phyloP scores from a whole-genome alignment of 2,113 vertebrate genomes.

The Colistium nudipinnis region DNA sequence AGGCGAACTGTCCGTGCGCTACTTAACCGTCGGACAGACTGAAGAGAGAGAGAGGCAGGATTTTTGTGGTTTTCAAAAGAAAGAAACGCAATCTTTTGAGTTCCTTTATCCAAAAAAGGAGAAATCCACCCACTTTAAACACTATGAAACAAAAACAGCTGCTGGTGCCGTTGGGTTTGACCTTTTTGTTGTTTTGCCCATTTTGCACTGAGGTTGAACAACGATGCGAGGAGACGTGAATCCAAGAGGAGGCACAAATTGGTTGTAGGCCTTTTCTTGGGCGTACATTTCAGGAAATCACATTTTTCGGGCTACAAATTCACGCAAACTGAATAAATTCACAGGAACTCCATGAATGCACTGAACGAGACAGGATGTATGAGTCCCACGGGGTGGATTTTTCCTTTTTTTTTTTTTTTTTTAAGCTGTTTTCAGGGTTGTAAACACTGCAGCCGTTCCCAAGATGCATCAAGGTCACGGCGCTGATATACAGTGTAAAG shows the following conservation, averaged over 20 bases:
- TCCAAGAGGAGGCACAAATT: neutral
- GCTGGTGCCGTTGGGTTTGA: slow-evolving; percentile 6
- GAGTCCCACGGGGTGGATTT: slow-evolving; percentile 53
- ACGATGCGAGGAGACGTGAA: neutral
- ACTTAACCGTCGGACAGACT: slow-evolving; percentile 67
- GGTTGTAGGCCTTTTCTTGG: neutral
- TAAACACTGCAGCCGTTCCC: slow-evolving; percentile 55
- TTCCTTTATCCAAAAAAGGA: slow-evolving; percentile 36
- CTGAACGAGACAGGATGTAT: neutral
- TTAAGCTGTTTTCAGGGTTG: slow-evolving; percentile 35
- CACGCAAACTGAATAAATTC: too few relatives aligned
- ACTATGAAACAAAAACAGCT: slow-evolving; percentile 42
- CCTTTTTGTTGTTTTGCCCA: slow-evolving; percentile 4
- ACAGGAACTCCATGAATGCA: slow-evolving; percentile 19
- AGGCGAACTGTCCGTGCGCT: slow-evolving; percentile 74
- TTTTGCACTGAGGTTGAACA: slow-evolving; percentile 21
- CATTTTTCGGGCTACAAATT: too few relatives aligned
- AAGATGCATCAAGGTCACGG: slow-evolving; percentile 52
- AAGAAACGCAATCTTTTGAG: slow-evolving; percentile 11
- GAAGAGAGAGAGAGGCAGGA: slow-evolving; percentile 60
- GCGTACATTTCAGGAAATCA: too few relatives aligned
- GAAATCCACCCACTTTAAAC: slow-evolving; percentile 54
- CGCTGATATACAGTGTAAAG: slow-evolving; percentile 2
- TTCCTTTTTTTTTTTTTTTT: slow-evolving; percentile 15
- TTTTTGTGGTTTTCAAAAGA: slow-evolving; percentile 15